These are phyloP conservation scores for Melieria picta DNA, from an alignment of 2,888 invertebrate species.

Conservation along the genomic window DNA sequence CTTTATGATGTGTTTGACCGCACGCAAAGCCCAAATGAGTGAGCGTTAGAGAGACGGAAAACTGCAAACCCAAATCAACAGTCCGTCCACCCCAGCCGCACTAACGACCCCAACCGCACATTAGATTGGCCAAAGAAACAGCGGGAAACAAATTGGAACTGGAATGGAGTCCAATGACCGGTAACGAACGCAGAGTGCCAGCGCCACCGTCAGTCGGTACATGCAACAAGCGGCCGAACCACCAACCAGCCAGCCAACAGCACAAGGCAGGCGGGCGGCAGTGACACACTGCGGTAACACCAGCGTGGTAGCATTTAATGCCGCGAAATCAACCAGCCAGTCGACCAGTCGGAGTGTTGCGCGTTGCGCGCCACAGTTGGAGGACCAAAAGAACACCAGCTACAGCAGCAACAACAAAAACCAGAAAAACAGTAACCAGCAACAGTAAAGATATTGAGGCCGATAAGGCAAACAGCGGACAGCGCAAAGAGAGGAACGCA, in stretches of 20 bases:
- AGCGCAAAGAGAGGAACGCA: constrained; percentile 10
- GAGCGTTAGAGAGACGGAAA: too few species aligned
- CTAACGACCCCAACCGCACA: too few species aligned
- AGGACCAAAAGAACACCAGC: background rate
- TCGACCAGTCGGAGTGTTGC: constrained; percentile 2
- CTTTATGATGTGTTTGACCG: too few species aligned
- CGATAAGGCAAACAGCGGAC: constrained; percentile 19
- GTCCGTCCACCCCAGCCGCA: too few species aligned
- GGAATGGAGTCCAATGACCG: constrained; percentile 47
- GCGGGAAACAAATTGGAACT: constrained; percentile 39
- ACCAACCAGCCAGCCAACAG: constrained; percentile 9
- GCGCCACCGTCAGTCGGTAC: background rate
- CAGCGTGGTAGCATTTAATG: constrained; percentile 23
- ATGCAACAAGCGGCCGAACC: constrained; percentile 28
- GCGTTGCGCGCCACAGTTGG: constrained; percentile 17
- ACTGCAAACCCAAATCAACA: too few species aligned
- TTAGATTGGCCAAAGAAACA: constrained; percentile 35
- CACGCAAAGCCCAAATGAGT: too few species aligned
- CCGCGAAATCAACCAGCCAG: constrained; percentile 27
- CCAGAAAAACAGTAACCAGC: constrained; percentile 7
- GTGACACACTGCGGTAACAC: background rate
- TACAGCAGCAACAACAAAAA: constrained; percentile 1
- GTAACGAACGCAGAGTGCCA: constrained; percentile 1
- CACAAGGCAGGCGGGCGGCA: background rate
- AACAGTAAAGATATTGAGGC: constrained; percentile 22